These are phyloP conservation scores for Manacus vitellinus DNA, from an alignment of 2,113 vertebrate species.

Conservation along the genomic window DNA sequence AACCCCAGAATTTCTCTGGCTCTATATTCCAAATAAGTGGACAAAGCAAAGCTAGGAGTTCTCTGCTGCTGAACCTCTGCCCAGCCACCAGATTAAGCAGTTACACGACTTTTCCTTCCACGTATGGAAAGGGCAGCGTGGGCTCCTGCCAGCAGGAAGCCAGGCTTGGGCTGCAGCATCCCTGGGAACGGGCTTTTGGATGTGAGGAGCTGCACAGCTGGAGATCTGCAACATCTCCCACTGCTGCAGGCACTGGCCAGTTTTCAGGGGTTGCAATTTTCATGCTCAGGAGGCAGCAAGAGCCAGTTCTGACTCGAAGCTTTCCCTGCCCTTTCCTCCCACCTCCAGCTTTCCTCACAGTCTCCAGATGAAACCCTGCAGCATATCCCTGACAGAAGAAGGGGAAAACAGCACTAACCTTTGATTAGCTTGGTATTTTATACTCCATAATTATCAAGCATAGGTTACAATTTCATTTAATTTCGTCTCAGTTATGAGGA, in stretches of 20 bases:
- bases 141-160: neutral
- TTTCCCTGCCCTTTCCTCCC: neutral
- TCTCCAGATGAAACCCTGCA: neutral
- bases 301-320: neutral
- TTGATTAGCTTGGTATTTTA: neutral
- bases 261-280: neutral
- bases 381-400: neutral
- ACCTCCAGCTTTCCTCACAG: neutral
- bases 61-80: neutral
- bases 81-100: neutral
- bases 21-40: neutral
- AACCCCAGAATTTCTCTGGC: neutral
- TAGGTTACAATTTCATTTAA: neutral
- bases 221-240: neutral
- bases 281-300: neutral
- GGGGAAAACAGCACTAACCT: neutral
- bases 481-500: neutral
- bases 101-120: neutral
- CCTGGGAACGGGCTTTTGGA: neutral
- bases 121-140: rapidly evolving
- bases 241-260: neutral
- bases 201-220: neutral
- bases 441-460: neutral
- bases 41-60: neutral
- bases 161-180: neutral